phyloP scores from a whole-genome alignment of 2,888 invertebrate species.

The Synanthedon tipuliformis region DNA sequence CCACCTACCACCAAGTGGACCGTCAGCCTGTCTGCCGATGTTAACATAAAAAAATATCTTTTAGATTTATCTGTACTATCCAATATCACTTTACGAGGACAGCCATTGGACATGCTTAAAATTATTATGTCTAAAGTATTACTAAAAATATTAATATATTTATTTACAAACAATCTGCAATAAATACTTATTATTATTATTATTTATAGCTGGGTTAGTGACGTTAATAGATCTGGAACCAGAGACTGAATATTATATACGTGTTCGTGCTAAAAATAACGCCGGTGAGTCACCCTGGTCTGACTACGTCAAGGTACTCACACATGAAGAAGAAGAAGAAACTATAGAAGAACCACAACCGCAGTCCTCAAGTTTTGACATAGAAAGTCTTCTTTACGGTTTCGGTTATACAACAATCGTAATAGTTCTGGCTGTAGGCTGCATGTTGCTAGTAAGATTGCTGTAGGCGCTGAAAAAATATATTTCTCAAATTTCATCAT shows the following conservation, averaged over 20 bases:
- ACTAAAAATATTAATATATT: background rate
- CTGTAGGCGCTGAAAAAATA: constrained; percentile 14
- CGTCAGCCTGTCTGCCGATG: too few species aligned
- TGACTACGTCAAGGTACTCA: constrained; percentile 16
- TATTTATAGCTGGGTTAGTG: constrained; percentile 19
- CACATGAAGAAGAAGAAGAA: constrained; percentile 9
- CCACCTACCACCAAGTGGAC: too few species aligned
- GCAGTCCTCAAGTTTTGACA: background rate
- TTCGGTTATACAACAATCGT: constrained; percentile 44
- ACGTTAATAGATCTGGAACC: constrained; percentile 22
- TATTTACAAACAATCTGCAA: too few species aligned
- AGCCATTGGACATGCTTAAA: too few species aligned
- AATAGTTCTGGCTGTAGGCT: constrained; percentile 27
- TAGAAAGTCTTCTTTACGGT: constrained; percentile 31
- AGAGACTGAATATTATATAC: constrained; percentile 35
- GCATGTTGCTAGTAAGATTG: constrained; percentile 34
- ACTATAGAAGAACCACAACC: constrained; percentile 7
- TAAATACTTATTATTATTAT: too few species aligned
- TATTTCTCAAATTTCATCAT: too few species aligned
- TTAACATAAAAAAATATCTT: too few species aligned
- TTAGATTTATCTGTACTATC: too few species aligned
- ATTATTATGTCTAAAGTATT: too few species aligned
- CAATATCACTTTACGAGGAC: too few species aligned
- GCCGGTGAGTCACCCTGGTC: constrained; percentile 43
- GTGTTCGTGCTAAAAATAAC: constrained; percentile 31